phyloP scores from a whole-genome alignment of 2,113 vertebrate genomes.

The Colius striatus region DNA sequence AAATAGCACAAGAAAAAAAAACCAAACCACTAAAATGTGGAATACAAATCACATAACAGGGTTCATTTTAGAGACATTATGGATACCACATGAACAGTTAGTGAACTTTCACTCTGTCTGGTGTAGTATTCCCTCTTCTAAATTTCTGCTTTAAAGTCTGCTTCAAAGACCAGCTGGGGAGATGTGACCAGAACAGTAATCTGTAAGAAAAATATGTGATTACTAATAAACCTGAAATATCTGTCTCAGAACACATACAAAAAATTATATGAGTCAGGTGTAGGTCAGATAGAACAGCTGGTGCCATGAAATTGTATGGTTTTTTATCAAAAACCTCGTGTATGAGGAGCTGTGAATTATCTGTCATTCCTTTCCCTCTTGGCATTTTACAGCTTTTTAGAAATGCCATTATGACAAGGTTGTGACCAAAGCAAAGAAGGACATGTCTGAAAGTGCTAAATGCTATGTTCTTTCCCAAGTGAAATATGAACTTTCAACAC shows the following conservation, averaged over 20 bases:
- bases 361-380: neutral
- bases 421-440: neutral
- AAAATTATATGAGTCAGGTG: neutral
- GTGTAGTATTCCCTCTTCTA: neutral
- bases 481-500: neutral
- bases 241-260: neutral
- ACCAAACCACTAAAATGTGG: neutral
- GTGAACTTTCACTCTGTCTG: neutral
- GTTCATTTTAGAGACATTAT: neutral
- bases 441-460: neutral
- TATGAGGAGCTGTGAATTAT: neutral
- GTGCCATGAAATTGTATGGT: neutral
- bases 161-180: neutral
- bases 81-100: neutral
- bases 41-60: neutral
- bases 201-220: neutral
- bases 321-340: neutral
- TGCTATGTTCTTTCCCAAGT: neutral
- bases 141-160: neutral
- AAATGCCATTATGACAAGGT: neutral
- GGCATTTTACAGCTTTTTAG: neutral
- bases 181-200: neutral
- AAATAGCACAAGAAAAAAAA: neutral
- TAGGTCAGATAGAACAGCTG: neutral
- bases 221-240: neutral